A percentile compares a stretch with the other conserved stretches of the same genome.
Conservation (phyloP, 2,888 invertebrate genomes). For the Scaptodrosophila latifasciaeformis region DNA sequence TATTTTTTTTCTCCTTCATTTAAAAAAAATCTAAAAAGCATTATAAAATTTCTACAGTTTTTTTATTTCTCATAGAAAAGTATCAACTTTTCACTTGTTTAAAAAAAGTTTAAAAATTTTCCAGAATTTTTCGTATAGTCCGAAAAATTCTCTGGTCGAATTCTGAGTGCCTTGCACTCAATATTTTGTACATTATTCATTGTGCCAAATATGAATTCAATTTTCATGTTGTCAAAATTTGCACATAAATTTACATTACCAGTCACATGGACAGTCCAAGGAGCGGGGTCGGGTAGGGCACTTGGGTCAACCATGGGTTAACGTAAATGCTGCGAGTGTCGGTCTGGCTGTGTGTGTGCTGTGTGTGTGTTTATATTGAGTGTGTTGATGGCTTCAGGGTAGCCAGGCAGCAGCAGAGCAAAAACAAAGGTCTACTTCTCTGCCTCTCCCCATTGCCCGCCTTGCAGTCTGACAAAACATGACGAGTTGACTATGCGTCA, state of each 20-base stretch:
- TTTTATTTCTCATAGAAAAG: too few species aligned
- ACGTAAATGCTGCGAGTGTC: background rate
- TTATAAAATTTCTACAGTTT: too few species aligned
- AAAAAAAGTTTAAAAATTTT: too few species aligned
- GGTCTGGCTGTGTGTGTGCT: background rate
- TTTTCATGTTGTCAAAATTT: slow-evolving; percentile 37
- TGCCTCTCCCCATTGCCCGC: background rate
- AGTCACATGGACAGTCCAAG: background rate
- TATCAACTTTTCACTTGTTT: too few species aligned
- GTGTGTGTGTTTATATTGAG: background rate
- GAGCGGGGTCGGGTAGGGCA: too few species aligned
- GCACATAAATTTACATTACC: slow-evolving; percentile 45
- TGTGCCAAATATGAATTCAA: slow-evolving; percentile 36
- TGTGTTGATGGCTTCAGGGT: slow-evolving; percentile 25
- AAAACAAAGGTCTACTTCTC: slow-evolving; percentile 12
- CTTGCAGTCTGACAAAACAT: too few species aligned
- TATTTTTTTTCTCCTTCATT: too few species aligned
- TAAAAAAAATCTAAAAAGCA: too few species aligned
- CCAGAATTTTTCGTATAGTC: too few species aligned
- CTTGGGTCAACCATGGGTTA: background rate
- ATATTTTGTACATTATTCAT: slow-evolving; percentile 12
- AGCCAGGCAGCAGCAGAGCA: background rate
- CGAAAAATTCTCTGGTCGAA: too few species aligned
- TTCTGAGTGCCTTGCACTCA: too few species aligned
- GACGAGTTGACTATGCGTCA: slow-evolving; percentile 23